Percentiles rank a stretch among this genome's conserved stretches.
Evolutionary conservation across 92 coral and sea anemone species (phyloP).

Genomic region (Scolanthus callimorphus): DNA sequence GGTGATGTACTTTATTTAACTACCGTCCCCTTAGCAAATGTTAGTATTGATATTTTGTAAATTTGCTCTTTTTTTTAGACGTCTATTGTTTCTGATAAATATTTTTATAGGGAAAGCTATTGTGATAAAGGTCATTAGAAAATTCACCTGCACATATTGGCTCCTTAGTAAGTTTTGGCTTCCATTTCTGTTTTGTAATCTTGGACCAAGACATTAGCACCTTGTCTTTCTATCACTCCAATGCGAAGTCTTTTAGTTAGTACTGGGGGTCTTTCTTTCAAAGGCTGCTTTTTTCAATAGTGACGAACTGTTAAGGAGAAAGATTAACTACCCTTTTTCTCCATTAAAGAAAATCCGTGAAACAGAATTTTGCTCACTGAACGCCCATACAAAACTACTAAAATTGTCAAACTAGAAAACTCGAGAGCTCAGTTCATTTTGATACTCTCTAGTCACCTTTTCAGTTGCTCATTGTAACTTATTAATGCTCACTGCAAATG

Average conservation of each 20-base stretch:
- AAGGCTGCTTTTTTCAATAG: neutral
- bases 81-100: neutral
- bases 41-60: neutral
- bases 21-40: neutral
- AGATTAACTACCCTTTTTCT: neutral
- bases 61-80: slow-evolving; percentile 1
- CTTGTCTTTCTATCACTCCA: neutral
- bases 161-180: too few relatives aligned
- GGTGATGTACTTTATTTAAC: neutral
- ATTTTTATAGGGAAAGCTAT: neutral
- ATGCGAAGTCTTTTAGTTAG: neutral
- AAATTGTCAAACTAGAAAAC: neutral
- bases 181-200: neutral
- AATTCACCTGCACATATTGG: neutral
- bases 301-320: too few relatives aligned
- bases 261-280: neutral
- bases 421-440: neutral
- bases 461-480: too few relatives aligned
- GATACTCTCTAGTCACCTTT: too few relatives aligned
- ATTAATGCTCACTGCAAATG: too few relatives aligned
- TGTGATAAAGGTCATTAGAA: neutral
- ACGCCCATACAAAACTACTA: too few relatives aligned
- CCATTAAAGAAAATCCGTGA: too few relatives aligned
- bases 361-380: too few relatives aligned
- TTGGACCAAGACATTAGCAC: slow-evolving; percentile 4